These are phyloP conservation scores for Cantharis flavilabris DNA, from an alignment of 2,888 invertebrate genomes.

Conservation along the genomic window DNA sequence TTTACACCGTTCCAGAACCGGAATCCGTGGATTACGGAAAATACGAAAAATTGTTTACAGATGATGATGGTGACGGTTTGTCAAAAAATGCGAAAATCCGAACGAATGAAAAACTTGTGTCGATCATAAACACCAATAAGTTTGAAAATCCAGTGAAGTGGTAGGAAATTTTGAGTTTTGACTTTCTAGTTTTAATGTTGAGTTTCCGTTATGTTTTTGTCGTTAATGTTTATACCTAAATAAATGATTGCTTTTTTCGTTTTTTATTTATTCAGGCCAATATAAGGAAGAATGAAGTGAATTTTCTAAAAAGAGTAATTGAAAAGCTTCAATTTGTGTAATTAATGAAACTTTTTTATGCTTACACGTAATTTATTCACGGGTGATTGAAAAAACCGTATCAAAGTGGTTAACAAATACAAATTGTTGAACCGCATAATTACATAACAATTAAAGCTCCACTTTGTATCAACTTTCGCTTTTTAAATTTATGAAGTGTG, in stretches of 20 bases:
- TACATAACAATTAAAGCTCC: not conserved
- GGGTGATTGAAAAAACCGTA: not conserved
- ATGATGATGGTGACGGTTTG: not conserved
- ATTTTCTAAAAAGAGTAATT: not conserved
- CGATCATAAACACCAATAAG: slow-evolving; percentile 9
- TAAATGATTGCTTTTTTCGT: not conserved
- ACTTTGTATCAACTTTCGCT: not conserved
- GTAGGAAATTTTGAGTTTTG: not conserved
- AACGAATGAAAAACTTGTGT: slow-evolving; percentile 6
- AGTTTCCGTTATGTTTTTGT: not conserved
- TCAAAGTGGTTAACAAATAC: not conserved
- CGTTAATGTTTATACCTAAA: not conserved
- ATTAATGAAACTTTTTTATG: not conserved
- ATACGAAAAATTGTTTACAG: slow-evolving; percentile 4
- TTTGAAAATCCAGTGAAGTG: slow-evolving; percentile 5
- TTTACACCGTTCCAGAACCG: slow-evolving; percentile 16
- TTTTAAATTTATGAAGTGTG: not conserved
- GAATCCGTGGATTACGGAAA: not conserved
- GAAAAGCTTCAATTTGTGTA: not conserved
- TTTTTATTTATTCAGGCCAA: not conserved
- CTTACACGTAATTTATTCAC: not conserved
- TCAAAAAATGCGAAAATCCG: slow-evolving; percentile 18
- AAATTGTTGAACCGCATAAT: not conserved
- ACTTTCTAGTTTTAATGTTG: not conserved
- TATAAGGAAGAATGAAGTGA: not conserved